These are phyloP conservation scores for Ranitomeya imitator DNA, from an alignment of 2,113 vertebrate genomes.

Conservation along the genomic window DNA sequence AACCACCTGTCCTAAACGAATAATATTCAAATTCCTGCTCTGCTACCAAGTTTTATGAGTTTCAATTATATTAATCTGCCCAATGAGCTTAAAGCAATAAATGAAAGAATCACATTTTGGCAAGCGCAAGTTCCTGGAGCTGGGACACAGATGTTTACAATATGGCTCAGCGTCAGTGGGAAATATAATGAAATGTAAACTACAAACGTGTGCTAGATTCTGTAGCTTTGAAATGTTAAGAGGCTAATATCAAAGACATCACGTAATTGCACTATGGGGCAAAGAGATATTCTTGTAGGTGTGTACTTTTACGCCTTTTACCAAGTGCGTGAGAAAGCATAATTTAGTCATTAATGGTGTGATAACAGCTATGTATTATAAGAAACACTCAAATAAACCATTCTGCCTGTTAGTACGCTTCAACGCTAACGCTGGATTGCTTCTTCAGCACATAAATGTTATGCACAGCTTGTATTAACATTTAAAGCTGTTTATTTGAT, in stretches of 20 bases:
- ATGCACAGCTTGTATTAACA: not conserved
- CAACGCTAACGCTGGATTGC: not conserved
- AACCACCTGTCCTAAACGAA: conserved; percentile 25
- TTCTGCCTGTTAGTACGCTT: not conserved
- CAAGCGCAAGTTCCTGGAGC: not conserved
- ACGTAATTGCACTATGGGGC: not conserved
- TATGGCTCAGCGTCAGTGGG: not conserved
- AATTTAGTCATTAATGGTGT: conserved; percentile 8
- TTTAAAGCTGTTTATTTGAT: not conserved
- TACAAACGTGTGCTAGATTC: not conserved
- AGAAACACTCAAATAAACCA: conserved; percentile 1
- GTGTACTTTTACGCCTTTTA: conserved; percentile 25
- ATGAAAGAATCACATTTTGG: not conserved
- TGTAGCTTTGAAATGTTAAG: not conserved
- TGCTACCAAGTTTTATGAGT: not conserved
- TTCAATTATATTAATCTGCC: not conserved
- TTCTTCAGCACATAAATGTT: not conserved
- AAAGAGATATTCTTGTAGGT: conserved; percentile 16
- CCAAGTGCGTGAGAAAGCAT: conserved; percentile 4
- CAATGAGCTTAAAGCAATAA: not conserved
- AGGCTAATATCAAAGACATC: not conserved
- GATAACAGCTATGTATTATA: conserved; percentile 23
- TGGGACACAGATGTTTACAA: conserved; percentile 8
- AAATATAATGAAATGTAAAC: not conserved
- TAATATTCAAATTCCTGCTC: not conserved